These are phyloP conservation scores for Anguilla japonica DNA, from an alignment of 2,113 vertebrate species.

Conservation along the genomic window DNA sequence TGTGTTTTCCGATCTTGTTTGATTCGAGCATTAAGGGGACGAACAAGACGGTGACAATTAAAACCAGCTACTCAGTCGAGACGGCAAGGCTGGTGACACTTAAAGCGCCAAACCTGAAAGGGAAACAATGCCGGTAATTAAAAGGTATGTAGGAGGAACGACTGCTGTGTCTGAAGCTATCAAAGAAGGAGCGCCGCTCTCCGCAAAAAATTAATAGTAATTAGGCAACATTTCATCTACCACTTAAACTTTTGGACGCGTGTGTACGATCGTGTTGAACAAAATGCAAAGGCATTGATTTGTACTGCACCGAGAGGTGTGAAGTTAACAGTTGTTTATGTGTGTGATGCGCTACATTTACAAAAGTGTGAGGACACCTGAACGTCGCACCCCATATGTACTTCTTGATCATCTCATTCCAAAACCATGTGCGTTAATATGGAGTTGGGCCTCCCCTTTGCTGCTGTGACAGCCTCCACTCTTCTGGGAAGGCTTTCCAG, in stretches of 20 bases:
- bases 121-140: constrained; percentile 30
- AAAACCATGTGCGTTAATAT: no score
- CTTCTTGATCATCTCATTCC: no score
- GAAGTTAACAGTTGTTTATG: background rate
- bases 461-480: no score
- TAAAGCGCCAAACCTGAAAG: constrained; percentile 21
- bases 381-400: no score
- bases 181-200: constrained; percentile 24
- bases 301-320: background rate
- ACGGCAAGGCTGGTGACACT: constrained; percentile 7
- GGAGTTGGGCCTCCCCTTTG: no score
- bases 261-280: background rate
- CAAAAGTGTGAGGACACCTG: no score
- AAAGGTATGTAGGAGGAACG: constrained; percentile 8
- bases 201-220: background rate
- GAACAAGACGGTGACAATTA: constrained; percentile 3
- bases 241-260: background rate
- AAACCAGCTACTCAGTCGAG: background rate
- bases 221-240: constrained; percentile 9
- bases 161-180: constrained; percentile 25
- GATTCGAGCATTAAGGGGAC: background rate
- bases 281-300: background rate
- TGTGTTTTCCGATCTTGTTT: constrained; percentile 4
- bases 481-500: no score
- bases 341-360: no score